Base-by-base conservation (phyloP, 2,888 invertebrate species). In the Acrobasis suavella region DNA sequence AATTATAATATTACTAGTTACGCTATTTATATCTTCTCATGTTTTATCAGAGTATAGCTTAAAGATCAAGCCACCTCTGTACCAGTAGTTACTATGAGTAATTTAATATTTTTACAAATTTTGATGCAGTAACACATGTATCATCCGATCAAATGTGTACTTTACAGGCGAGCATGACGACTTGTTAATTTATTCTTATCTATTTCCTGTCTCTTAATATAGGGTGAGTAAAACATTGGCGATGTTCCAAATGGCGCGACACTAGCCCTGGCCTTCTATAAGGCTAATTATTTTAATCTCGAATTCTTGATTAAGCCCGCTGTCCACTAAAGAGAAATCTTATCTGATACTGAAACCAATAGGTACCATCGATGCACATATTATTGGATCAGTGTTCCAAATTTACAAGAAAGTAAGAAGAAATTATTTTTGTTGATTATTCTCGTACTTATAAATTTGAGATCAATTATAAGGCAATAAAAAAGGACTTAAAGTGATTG, bases 231-330 rank as follows among this genome's bases (percentile, higher is more conserved):
- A 72, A 77, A 74, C 67, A 70, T 82, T 91, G 91, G 91, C 87
- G 58, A 17, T 61, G 65, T 55, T 85, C 91, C 91, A 91, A 86
- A 70, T 62, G 74, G 72, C 76, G 82, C 82, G 89, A 89, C 89
- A 87, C 80, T 83, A 83, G 79, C 81, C 82, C 68, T 86, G 91
- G 87, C 91, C 91, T 86, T 86, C 77, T 65, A 68, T 75, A 81
- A 87, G 88, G 91, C 84, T 87, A 86, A 85, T 85, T 83, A 86
- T 88, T 85, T 84, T 82, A 82, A 84, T 86, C 81, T 78, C 76
- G 80, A 52, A 32, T 52, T 52, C 32, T 32, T 32, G 52, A 7
- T 52, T 32, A 52, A n/a, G 8, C 12, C 52, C 10, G 16, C 12
- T 22, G 12, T 52, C 32, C 52, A 46, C 46, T 46, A 14, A n/a